Evolutionary conservation across 2,113 vertebrate genomes (phyloP), one percentile per base, ranked within the genome.

Genomic region (Brienomyrus longianalis): DNA sequence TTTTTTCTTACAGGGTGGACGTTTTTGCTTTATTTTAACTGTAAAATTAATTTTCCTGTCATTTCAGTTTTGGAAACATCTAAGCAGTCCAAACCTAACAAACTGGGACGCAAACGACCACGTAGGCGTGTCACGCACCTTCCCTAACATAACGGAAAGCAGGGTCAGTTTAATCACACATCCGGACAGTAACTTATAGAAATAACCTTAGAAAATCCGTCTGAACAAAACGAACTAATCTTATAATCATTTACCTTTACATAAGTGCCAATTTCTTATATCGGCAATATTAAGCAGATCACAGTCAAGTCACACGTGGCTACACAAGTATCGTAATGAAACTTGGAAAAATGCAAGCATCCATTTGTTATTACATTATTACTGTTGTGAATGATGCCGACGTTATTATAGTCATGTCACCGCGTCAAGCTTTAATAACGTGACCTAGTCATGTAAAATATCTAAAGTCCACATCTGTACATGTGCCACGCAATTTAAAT

Each of bases 101-200:
- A 85, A 85, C 19, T 54, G 47, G 50, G n/a, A 52, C 48, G 27
- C 50, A 19, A 31, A 86, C 6, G 27, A 86, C 9, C 85, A 52
- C 48, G 85, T 86, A 52, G 85, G 85, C 85, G 85, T 86, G 85
- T 86, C 85, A 54, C 50, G 15, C 85, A 31, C 4, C n/a, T 17
- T 35, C 52, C 50, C 27, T 13, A 86, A 52, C 50, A 48, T 86
- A 51, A 52, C 85, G 85, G 85, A 31, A 51, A 84, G 83, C 45
- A 84, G 21, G 83, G 17, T 84, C 83, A n/a, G 10, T 84, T 48
- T 47, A 47, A 21, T 47, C 83, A 43, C 83, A 47, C 83, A 84
- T 48, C 83, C 83, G 19, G 43, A 21, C 74, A 43, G 11, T 17
- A 6, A 4, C 39, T 80, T 80, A 80, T 15, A 80, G 39, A 80